Evolutionary conservation across 2,888 invertebrate species (phyloP).

Genomic region (Synanthedon myopaeformis): DNA sequence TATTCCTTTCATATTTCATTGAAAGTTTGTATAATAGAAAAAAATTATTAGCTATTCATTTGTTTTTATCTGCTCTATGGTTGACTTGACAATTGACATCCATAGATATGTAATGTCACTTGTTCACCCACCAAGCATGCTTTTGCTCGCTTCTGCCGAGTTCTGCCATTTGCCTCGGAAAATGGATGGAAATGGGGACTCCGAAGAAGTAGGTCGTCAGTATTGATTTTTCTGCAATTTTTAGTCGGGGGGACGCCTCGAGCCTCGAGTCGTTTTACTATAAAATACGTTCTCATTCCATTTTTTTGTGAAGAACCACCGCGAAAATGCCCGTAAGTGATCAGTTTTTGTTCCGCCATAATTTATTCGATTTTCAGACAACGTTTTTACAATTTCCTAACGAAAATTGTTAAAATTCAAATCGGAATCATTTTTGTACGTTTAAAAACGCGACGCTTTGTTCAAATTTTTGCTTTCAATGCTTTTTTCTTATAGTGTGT

Average conservation of each 20-base stretch:
- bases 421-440: background rate
- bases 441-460: background rate
- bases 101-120: no score
- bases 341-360: background rate
- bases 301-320: slow-evolving; percentile 22
- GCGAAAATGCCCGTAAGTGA: slow-evolving; percentile 57
- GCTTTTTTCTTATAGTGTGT: background rate
- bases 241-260: slow-evolving; percentile 26
- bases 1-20: no score
- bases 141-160: slow-evolving; percentile 17
- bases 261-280: slow-evolving; percentile 19
- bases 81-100: no score
- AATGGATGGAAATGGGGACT: slow-evolving; percentile 12
- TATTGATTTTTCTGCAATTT: slow-evolving; percentile 56
- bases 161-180: slow-evolving; percentile 31
- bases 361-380: slow-evolving; percentile 40
- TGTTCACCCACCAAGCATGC: slow-evolving; percentile 13
- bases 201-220: slow-evolving; percentile 50
- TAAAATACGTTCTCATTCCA: slow-evolving; percentile 19
- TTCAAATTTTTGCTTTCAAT: no score
- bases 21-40: no score
- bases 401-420: background rate
- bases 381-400: slow-evolving; percentile 18
- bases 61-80: no score
- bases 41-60: no score